phyloP scores from a whole-genome alignment of 2,797 vertebrate species.

The Salarias fasciatus region DNA sequence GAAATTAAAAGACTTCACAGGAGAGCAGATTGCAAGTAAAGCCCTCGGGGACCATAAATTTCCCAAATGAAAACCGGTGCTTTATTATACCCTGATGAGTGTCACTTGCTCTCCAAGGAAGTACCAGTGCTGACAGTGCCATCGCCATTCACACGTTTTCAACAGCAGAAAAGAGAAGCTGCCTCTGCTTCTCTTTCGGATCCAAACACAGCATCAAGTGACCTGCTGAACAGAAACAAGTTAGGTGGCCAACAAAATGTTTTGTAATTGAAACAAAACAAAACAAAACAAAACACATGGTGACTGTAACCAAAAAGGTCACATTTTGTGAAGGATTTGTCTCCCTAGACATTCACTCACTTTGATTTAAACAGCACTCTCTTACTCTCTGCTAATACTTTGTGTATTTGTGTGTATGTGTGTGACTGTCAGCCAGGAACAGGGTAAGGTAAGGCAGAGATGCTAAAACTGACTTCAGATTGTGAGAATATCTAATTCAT shows the following conservation, averaged over 20 bases:
- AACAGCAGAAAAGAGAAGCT: background rate
- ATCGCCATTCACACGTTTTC: constrained; percentile 23
- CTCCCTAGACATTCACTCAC: background rate
- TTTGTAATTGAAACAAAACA: too few relatives aligned
- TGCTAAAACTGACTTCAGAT: background rate
- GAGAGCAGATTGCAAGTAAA: constrained; percentile 61
- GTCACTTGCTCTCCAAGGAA: constrained; percentile 46
- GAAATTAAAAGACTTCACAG: constrained; percentile 59
- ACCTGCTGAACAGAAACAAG: background rate
- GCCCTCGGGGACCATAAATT: constrained; percentile 48
- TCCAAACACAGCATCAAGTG: background rate
- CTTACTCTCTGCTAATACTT: background rate
- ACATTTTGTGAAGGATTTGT: constrained; percentile 1
- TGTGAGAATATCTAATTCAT: constrained; percentile 1
- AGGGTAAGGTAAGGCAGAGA: too few relatives aligned
- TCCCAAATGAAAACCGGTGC: constrained; percentile 41
- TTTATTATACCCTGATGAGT: constrained; percentile 49
- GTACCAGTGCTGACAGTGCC: constrained; percentile 8
- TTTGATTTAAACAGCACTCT: background rate
- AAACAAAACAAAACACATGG: too few relatives aligned
- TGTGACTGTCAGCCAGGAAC: too few relatives aligned
- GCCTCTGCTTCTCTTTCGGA: too few relatives aligned
- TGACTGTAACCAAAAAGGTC: background rate
- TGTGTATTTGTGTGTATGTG: too few relatives aligned
- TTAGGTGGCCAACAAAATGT: too few relatives aligned